These are phyloP conservation scores for Acleris cristana DNA, from an alignment of 2,888 invertebrate species.

Conservation along the genomic window DNA sequence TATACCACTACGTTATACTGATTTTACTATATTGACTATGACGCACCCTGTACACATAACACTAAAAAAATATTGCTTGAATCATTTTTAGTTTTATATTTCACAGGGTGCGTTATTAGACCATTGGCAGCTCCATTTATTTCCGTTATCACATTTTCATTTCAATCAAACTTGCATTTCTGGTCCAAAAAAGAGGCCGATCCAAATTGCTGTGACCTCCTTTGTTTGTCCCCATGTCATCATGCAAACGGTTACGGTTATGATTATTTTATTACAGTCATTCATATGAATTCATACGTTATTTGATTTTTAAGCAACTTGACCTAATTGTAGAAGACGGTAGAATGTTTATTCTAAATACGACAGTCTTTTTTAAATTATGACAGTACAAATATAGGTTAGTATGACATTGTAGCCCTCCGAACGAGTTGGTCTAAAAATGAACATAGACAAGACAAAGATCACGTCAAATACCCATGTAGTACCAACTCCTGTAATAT, in stretches of 20 bases:
- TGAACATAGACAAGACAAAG: no score
- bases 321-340: not conserved
- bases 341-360: no score
- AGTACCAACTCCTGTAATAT: no score
- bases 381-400: no score
- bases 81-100: not conserved
- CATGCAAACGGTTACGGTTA: conserved; percentile 33
- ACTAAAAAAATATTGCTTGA: no score
- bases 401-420: no score
- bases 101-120: not conserved
- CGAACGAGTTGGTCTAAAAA: no score
- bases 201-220: conserved; percentile 29
- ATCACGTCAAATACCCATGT: no score
- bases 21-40: no score
- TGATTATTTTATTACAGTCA: conserved; percentile 24
- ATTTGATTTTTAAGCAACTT: not conserved
- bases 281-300: conserved; percentile 16
- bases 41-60: no score
- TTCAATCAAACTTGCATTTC: conserved; percentile 24
- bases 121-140: conserved; percentile 2
- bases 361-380: no score
- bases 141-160: conserved; percentile 9
- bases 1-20: no score
- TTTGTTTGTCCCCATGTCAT: conserved; percentile 20
- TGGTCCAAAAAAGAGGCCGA: conserved; percentile 18